Evolutionary conservation across 2,888 invertebrate species (phyloP), one percentile per base, ranked within the genome.

Genomic region (Amaurobius ferox): DNA sequence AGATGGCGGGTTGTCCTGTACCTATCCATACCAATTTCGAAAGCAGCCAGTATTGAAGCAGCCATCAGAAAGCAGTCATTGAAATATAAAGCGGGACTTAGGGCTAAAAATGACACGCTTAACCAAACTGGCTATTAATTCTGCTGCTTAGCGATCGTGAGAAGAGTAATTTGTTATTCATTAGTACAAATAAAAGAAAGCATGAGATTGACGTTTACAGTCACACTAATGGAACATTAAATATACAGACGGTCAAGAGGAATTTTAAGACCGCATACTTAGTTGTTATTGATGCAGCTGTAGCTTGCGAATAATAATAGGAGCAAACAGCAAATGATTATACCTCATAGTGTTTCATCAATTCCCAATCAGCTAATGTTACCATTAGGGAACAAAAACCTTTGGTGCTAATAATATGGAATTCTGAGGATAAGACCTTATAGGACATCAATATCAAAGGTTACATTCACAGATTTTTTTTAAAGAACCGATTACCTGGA

Each of bases 11-110:
- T 32, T 11, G n/a, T 66, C 72, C 64, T 40, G 29, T 64, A 28
- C 48, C 26, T 23, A 35, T 79, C 72, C 72, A 66, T 79, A 79
- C 72, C 30, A 26, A 62, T 26, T 44, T n/a, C 2, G 48, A 48
- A 55, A 48, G 64, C 23, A 70, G 19, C 29, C n/a, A 61, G 11
- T 9, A 9, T 35, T 35, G 35, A 9, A 35, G n/a, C n/a, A n/a
- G n/a, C n/a, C n/a, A n/a, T n/a, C n/a, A n/a, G n/a, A n/a, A n/a
- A n/a, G n/a, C n/a, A 48, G 23, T 48, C 48, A 61, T 19, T 26
- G 61, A 6, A 61, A 61, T 11, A 61, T 2, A 61, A 61, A 61
- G 61, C 1, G n/a, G 35, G 23, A 61, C 61, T 26, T 26, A 61
- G 61, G 28, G 23, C 61, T 61, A 61, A 3, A 64, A 64, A 64